These are phyloP conservation scores for Gonioctena quinquepunctata DNA, from an alignment of 1,140 invertebrate genomes.

Conservation along the genomic window DNA sequence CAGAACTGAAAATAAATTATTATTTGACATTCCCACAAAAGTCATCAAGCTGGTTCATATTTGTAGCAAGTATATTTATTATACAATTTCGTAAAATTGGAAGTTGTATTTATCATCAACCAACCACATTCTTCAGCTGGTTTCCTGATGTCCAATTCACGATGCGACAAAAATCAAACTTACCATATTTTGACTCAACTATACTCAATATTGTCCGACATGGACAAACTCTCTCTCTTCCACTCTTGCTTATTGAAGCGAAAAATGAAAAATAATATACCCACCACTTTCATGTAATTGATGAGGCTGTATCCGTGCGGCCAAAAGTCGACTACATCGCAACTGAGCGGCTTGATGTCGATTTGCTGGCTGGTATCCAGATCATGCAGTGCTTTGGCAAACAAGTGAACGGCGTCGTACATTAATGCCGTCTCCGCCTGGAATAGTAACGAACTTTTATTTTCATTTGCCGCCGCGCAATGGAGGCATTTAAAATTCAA, in stretches of 20 bases:
- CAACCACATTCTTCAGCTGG: too few relatives aligned
- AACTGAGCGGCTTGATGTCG: slow-evolving; percentile 84
- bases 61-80: too few relatives aligned
- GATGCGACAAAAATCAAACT: too few relatives aligned
- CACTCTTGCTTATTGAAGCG: neutral
- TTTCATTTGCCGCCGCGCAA: neutral
- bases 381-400: slow-evolving; percentile 90
- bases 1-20: too few relatives aligned
- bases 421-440: slow-evolving; percentile 94
- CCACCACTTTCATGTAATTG: slow-evolving; percentile 97
- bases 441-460: slow-evolving; percentile 35
- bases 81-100: too few relatives aligned
- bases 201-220: too few relatives aligned
- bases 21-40: too few relatives aligned
- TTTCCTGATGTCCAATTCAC: too few relatives aligned
- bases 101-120: too few relatives aligned
- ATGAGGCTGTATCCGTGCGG: slow-evolving; percentile 91
- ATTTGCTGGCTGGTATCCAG: slow-evolving; percentile 89
- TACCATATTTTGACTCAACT: too few relatives aligned
- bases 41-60: too few relatives aligned
- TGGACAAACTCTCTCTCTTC: neutral
- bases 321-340: slow-evolving; percentile 90
- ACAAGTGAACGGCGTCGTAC: slow-evolving; percentile 93
- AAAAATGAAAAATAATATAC: slow-evolving; percentile 51
- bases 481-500: neutral